Evolutionary conservation across 2,113 vertebrate genomes (phyloP), one percentile per base, ranked within the genome.

Genomic region (Periophthalmus modestus): DNA sequence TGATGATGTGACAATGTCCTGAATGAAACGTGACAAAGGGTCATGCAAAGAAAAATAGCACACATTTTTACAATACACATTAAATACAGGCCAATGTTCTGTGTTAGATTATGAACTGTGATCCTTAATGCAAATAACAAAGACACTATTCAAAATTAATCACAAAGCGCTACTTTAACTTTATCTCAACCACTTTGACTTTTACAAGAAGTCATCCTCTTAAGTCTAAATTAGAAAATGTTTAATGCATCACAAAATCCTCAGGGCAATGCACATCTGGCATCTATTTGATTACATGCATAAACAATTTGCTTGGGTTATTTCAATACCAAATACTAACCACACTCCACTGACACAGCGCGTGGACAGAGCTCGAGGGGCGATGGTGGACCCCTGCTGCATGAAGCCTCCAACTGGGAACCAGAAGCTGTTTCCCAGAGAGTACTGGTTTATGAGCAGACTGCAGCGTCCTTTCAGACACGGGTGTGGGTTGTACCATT

Each of bases 361-460:
- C 0, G 97, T 99, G 67, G 97, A 98, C 47, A 98, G 83, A 1
- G 98, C 98, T n/a, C 96, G 94, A 16, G 98, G 98, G 61, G 96
- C 96, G 0, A 99, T 98, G 80, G 97, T 97, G 70, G 97, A 99
- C 69, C 98, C 98, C 76, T 99, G 98, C 90, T 99, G 98, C 98
- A 99, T 98, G 92, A 99, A 99, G 7, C 98, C 97, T 43, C 98
- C 98, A 0, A 99, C 98, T 0, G 98, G 98, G 83, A 99, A 99
- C 97, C 98, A 99, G 86, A 99, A 93, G 80, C 97, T 98, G 93
- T 98, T 99, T 71, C 98, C 98, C 0, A 98, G 94, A 0, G 98
- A 99, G 86, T 98, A 99, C 91, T 99, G 98, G 79, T 99, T 99
- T 80, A 99, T 96, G 28, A 99, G 94, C 21, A 99, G 94, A 80